These are phyloP conservation scores for Hipposideros armiger DNA, from an alignment of 2,113 vertebrate genomes.

Conservation along the genomic window DNA sequence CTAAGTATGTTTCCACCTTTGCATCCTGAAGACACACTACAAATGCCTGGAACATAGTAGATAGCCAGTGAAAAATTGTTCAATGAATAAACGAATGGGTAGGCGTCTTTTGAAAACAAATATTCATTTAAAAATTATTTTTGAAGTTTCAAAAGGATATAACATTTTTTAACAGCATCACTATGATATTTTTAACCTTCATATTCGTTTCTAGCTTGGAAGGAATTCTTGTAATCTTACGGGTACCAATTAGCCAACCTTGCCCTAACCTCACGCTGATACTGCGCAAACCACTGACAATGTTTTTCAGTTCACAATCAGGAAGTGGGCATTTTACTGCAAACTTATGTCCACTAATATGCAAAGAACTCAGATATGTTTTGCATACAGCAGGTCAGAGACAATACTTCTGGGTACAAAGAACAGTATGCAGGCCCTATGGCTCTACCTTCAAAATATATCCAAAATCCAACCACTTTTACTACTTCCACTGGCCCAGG, in stretches of 20 bases:
- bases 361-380: background rate
- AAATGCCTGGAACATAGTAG: background rate
- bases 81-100: background rate
- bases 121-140: background rate
- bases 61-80: background rate
- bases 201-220: background rate
- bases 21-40: background rate
- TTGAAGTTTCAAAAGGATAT: background rate
- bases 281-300: background rate
- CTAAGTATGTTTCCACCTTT: background rate
- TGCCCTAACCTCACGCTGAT: background rate
- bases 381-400: background rate
- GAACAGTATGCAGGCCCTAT: background rate
- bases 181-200: background rate
- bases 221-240: background rate
- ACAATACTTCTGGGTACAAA: conserved; percentile 5
- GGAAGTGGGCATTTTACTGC: conserved; percentile 20
- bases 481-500: background rate
- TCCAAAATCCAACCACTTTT: background rate
- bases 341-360: background rate
- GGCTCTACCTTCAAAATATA: background rate
- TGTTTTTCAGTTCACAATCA: background rate
- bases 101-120: conserved; percentile 1
- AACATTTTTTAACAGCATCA: background rate
- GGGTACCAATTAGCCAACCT: background rate